Base-by-base conservation (phyloP, 2,888 invertebrate genomes). In the Trichogramma dendrolimi region DNA sequence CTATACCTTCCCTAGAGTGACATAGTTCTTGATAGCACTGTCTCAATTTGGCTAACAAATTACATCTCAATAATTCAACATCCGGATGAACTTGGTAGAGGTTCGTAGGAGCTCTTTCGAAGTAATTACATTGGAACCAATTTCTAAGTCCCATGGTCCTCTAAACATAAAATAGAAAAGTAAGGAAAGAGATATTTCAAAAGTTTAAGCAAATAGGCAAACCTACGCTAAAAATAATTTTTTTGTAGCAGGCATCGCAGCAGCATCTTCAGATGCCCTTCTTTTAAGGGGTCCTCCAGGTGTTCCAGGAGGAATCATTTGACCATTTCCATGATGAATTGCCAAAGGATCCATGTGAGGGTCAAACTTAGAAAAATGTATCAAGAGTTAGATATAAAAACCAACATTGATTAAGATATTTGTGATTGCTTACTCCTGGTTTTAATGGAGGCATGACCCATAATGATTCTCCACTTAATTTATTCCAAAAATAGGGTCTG, bases 401-500 rank as follows among this genome's bases (percentile, higher is more conserved):
- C 14, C 7, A 11, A 11, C 50, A 50, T 7, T 50, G 14, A 50
- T n/a, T 8, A 27, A 27, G 27, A 27, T 27, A 27, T 27, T 27
- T 27, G 27, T 27, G 11, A 44, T 52, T 56, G 66, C 64, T 66
- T 72, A 81, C 80, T 71, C 89, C 90, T 63, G 87, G 85, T 75
- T 89, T 89, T 7, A 87, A 80, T n/a, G 87, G 85, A 10, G 96
- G 96, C 85, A 94, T 87, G 79, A 97, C 96, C 97, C 97, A 97
- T 70, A 96, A 83, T n/a, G 96, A 96, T 81, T 96, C 94, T 58
- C 95, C 94, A 0, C 94, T 94, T 39, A 91, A 81, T 81, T 95
- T 95, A 79, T 97, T 97, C 92, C 96, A 97, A 81, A 92, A 97
- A 79, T 97, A 97, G 2, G 94, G 94, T 41, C 96, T 84, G 76